Conservation (phyloP, 2,797 vertebrate species). For the Emys orbicularis region DNA sequence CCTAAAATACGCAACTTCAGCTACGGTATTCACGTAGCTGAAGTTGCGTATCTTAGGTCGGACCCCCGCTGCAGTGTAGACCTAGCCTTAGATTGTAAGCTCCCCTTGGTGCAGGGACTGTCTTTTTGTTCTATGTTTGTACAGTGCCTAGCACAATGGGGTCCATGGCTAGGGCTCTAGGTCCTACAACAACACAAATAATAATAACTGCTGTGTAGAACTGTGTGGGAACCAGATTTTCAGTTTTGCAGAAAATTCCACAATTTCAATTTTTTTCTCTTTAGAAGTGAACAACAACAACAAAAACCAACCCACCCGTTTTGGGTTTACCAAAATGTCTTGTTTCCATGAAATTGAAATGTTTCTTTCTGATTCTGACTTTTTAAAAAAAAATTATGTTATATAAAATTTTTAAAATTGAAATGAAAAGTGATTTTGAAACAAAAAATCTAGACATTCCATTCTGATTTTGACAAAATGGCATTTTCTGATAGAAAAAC, state of each 20-base stretch:
- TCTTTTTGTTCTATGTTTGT: no score
- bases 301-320: no score
- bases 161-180: no score
- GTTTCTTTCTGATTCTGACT: accelerated
- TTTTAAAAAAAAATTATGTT: not conserved
- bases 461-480: slow-evolving; percentile 6
- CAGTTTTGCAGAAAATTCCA: slow-evolving; percentile 24
- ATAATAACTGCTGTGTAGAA: slow-evolving; percentile 8
- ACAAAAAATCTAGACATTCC: slow-evolving; percentile 22
- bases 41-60: no score
- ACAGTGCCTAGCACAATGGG: no score
- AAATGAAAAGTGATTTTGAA: not conserved
- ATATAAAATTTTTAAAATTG: not conserved
- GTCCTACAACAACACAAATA: slow-evolving; percentile 7
- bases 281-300: slow-evolving; percentile 23
- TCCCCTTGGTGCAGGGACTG: no score
- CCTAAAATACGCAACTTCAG: no score
- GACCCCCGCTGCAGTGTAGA: no score
- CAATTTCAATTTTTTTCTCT: not conserved
- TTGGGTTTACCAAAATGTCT: not conserved
- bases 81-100: not conserved
- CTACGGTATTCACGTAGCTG: no score
- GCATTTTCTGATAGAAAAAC: slow-evolving; percentile 34
- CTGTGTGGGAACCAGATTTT: not conserved
- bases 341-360: slow-evolving; percentile 28